Evolutionary conservation across 2,888 invertebrate genomes (phyloP).

Genomic region (Cybosia mesomella): DNA sequence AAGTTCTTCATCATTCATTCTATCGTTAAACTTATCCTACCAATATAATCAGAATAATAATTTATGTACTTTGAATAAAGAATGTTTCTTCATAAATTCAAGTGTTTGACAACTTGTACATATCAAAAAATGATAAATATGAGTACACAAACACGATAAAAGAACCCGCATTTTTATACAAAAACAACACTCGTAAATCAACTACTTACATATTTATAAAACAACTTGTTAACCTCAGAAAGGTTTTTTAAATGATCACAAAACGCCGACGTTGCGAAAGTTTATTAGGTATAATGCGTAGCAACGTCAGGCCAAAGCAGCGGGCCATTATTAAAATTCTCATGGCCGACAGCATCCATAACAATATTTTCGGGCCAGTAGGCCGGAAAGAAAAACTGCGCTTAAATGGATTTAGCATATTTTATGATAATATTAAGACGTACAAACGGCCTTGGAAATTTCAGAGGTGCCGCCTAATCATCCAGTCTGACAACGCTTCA

Average conservation of each 20-base stretch:
- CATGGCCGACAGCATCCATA: slow-evolving; percentile 66
- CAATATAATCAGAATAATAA: no score
- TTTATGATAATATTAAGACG: slow-evolving; percentile 70
- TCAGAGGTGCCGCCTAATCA: slow-evolving; percentile 48
- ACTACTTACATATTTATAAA: slow-evolving; percentile 43
- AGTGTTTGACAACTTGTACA: neutral
- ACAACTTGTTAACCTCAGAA: slow-evolving; percentile 50
- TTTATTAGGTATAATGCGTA: slow-evolving; percentile 63
- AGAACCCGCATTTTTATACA: slow-evolving; percentile 17
- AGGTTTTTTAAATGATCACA: slow-evolving; percentile 42
- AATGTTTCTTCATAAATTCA: neutral
- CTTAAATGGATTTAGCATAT: slow-evolving; percentile 78
- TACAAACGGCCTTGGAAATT: slow-evolving; percentile 63
- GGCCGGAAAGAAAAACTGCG: slow-evolving; percentile 73
- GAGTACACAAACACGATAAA: slow-evolving; percentile 9
- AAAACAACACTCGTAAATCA: slow-evolving; percentile 34
- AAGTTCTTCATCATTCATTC: no score
- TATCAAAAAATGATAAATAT: neutral
- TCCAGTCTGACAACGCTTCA: slow-evolving; percentile 49
- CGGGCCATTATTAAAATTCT: slow-evolving; percentile 68
- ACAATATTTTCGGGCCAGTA: slow-evolving; percentile 75
- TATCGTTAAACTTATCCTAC: no score
- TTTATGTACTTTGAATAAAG: no score
- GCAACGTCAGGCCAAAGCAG: slow-evolving; percentile 48
- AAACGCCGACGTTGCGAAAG: slow-evolving; percentile 45